Evolutionary conservation across 2,113 vertebrate genomes (phyloP).

Genomic region (Ondatra zibethicus): DNA sequence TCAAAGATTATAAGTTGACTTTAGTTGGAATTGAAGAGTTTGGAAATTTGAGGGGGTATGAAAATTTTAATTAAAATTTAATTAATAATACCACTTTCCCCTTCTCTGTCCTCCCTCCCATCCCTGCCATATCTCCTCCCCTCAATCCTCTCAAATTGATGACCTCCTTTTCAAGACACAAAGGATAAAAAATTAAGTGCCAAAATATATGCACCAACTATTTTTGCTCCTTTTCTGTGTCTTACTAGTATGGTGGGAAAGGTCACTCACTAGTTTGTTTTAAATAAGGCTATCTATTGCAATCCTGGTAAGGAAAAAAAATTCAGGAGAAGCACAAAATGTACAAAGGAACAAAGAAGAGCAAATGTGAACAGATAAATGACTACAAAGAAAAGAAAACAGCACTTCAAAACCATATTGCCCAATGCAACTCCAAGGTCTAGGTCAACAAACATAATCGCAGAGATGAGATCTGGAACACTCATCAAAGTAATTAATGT

Average conservation of each 20-base stretch:
- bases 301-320: not conserved
- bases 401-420: not conserved
- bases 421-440: not conserved
- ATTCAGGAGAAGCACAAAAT: not conserved
- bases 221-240: not conserved
- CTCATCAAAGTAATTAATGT: not conserved
- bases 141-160: not conserved
- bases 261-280: not conserved
- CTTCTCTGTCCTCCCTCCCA: not conserved
- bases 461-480: not conserved
- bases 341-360: conserved; percentile 26
- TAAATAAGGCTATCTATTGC: not conserved
- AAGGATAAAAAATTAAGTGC: conserved; percentile 9
- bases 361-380: not conserved
- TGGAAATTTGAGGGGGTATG: not conserved
- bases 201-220: not conserved
- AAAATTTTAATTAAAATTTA: not conserved
- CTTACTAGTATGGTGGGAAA: not conserved
- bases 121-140: not conserved
- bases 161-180: not conserved
- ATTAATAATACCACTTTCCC: not conserved
- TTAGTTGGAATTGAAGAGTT: not conserved
- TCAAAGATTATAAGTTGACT: not conserved
- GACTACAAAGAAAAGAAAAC: not conserved
- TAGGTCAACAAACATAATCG: conserved; percentile 16